Percentiles rank a stretch among this genome's conserved stretches.
These are phyloP conservation scores for Ectropis grisescens DNA, from an alignment of 1,140 invertebrate genomes.

Conservation along the genomic window DNA sequence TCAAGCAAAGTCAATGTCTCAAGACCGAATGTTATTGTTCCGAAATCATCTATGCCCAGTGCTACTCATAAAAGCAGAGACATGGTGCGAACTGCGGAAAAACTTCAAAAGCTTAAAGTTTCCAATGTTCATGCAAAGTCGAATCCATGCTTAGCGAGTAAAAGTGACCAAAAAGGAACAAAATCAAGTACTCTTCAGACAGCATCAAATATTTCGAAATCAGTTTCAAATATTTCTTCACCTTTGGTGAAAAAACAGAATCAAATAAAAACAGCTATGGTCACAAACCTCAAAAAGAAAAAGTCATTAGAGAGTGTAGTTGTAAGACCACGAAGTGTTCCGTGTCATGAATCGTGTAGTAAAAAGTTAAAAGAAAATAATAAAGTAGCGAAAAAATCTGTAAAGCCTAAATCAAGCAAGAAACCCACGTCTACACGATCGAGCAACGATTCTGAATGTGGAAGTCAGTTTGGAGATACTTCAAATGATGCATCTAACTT, in stretches of 20 bases:
- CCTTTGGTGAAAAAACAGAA: conserved; percentile 24
- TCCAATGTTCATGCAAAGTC: conserved; percentile 35
- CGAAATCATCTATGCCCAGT: conserved; percentile 12
- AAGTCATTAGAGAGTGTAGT: conserved; percentile 40
- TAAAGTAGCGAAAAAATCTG: conserved; percentile 24
- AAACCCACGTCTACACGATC: conserved; percentile 13
- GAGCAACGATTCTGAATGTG: conserved; percentile 17
- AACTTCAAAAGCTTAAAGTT: conserved; percentile 46
- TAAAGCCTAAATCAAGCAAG: conserved; percentile 21
- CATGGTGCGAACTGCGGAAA: conserved; percentile 57
- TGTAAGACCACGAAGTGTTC: conserved; percentile 28
- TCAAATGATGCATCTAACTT: conserved; percentile 20
- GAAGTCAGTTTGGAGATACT: conserved; percentile 34
- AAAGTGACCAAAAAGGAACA: conserved; percentile 16
- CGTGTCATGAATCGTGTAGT: conserved; percentile 32
- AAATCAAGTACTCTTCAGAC: conserved; percentile 29
- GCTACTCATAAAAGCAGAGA: conserved; percentile 52
- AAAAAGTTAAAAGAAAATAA: conserved; percentile 36
- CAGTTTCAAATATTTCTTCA: conserved; percentile 34
- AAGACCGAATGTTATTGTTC: conserved; percentile 10
- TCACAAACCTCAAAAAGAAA: conserved; percentile 52
- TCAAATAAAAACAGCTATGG: conserved; percentile 42
- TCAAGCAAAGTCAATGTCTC: conserved; percentile 11
- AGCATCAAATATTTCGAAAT: conserved; percentile 38
- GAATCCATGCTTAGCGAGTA: conserved; percentile 25